phyloP scores from a whole-genome alignment of 2,888 invertebrate species.

The Villa cingulata region DNA sequence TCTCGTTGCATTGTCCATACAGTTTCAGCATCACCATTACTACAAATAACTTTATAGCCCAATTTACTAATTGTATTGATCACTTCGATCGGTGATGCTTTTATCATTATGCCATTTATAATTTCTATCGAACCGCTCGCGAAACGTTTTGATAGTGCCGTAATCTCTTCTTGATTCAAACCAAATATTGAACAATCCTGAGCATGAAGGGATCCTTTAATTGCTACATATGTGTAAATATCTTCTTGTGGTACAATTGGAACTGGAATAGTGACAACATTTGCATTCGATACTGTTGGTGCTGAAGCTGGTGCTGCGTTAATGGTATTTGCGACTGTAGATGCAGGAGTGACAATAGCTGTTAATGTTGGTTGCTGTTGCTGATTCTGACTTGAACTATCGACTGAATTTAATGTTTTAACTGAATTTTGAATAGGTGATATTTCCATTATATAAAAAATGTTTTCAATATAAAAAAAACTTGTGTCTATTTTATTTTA shows the following conservation, averaged over 20 bases:
- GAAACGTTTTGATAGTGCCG: conserved; percentile 56
- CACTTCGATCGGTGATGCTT: conserved; percentile 52
- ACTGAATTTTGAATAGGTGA: neutral
- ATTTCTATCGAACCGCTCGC: conserved; percentile 47
- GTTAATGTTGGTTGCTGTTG: conserved; percentile 3
- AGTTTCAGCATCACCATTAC: conserved; percentile 68
- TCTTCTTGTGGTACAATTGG: conserved; percentile 39
- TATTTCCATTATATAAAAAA: neutral
- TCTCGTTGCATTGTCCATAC: conserved; percentile 75
- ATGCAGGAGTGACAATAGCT: conserved; percentile 9
- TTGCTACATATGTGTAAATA: conserved; percentile 56
- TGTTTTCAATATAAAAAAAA: no score
- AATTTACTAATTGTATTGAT: conserved; percentile 63
- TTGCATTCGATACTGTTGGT: conserved; percentile 16
- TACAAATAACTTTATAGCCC: conserved; percentile 63
- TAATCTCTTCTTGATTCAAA: conserved; percentile 52
- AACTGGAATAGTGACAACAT: conserved; percentile 36
- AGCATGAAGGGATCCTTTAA: conserved; percentile 67
- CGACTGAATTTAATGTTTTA: neutral
- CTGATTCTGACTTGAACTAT: neutral
- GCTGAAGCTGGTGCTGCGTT: conserved; percentile 3
- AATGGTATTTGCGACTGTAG: neutral
- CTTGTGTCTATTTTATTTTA: neutral
- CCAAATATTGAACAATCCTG: conserved; percentile 64
- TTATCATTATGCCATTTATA: conserved; percentile 59